Conservation (phyloP, 1,140 invertebrate genomes). For the Tetramorium parvispinum region DNA sequence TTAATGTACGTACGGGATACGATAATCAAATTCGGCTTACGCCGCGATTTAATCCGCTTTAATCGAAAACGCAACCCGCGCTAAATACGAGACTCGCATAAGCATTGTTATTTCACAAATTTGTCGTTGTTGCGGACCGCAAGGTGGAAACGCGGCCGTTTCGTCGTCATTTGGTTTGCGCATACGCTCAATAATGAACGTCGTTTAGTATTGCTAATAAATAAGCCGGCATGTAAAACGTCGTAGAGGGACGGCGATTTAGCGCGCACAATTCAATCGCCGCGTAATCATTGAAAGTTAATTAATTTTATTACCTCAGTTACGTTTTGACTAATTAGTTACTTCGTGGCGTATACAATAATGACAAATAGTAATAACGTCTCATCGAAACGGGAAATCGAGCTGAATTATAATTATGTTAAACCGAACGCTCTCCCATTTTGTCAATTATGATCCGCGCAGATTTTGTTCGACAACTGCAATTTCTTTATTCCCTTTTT, state of each 20-base stretch:
- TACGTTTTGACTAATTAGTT: slow-evolving; percentile 40
- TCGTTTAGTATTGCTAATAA: slow-evolving; percentile 26
- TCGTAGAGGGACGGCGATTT: background rate
- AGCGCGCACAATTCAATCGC: slow-evolving; percentile 25
- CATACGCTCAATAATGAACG: slow-evolving; percentile 37
- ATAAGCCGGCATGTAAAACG: slow-evolving; percentile 11
- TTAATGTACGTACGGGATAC: background rate
- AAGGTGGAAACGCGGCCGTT: slow-evolving; percentile 2
- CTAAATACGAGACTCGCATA: background rate
- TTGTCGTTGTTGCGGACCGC: background rate
- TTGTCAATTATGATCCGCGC: background rate
- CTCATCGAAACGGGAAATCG: background rate
- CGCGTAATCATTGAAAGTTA: slow-evolving; percentile 38
- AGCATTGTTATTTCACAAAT: slow-evolving; percentile 34
- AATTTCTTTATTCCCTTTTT: background rate
- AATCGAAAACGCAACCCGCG: background rate
- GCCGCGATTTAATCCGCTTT: slow-evolving; percentile 39
- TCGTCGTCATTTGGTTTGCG: background rate
- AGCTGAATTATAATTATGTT: background rate
- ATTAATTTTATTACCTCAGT: slow-evolving; percentile 51
- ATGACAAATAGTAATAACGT: slow-evolving; percentile 9
- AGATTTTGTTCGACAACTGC: background rate
- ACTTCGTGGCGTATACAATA: background rate
- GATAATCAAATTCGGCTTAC: slow-evolving; percentile 27
- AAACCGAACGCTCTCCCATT: background rate